Evolutionary conservation across 2,888 invertebrate genomes (phyloP), one percentile per base, ranked within the genome.

Genomic region (Bombyx huttoni): DNA sequence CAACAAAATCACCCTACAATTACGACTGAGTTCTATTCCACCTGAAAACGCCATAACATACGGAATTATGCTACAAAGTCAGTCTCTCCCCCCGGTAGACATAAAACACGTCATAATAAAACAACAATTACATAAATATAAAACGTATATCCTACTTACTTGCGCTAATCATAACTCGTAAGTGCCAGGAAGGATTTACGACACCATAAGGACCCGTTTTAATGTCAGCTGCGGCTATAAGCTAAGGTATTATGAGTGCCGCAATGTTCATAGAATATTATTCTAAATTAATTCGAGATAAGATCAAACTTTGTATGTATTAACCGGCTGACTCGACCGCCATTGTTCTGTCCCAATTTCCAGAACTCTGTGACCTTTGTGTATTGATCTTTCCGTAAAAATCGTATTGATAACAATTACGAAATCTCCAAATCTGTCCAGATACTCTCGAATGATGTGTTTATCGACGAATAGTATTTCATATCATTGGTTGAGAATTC

Each of bases 211-310:
- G 56, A 56, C 57, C 58, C 58, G 59, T 57, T 56, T 63, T 62
- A 66, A 62, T 62, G 59, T 54, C 56, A 57, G 57, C 55, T 56
- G 48, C 49, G 57, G 60, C 55, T 61, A 59, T 64, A 66, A 63
- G 62, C 62, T 58, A 61, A 53, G 56, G 61, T 63, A 63, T 66
- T 65, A 68, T 59, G 54, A 58, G 53, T 54, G 55, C 58, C 59
- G 59, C 60, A 61, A 53, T 63, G 61, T 57, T 58, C 59, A 59
- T 48, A 33, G 24, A 48, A 48, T 48, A 48, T 48, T 48, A 40
- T 7, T 40, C 40, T 40, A 40, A 40, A 40, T 40, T 40, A 40
- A 40, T 40, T 40, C 12, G 40, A 40, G 12, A 40, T 40, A 40
- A 40, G 8, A 40, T 12, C 7, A 12, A 8, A 12, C 0, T 40